Percentiles rank a stretch among this genome's conserved stretches.
phyloP scores from a whole-genome alignment of 1,140 invertebrate species.

The Drosophila varians region DNA sequence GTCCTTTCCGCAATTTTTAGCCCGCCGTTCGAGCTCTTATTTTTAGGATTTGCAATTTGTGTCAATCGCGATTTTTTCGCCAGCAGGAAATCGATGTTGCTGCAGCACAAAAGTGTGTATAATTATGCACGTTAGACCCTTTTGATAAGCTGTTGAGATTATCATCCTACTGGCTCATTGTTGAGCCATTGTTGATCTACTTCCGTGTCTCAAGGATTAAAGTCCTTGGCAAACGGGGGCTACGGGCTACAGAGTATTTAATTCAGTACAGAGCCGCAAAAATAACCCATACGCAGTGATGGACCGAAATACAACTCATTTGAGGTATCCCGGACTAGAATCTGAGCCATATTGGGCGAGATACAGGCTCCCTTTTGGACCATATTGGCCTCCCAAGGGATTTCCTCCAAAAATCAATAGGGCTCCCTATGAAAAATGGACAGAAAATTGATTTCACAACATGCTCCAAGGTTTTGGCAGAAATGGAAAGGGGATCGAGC shows the following conservation, averaged over 20 bases:
- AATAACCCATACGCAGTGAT: neutral
- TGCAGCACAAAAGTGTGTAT: slow-evolving; percentile 27
- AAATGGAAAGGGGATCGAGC: no score
- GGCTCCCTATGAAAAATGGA: no score
- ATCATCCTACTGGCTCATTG: slow-evolving; percentile 20
- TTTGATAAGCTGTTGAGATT: slow-evolving; percentile 8
- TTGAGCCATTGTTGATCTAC: slow-evolving; percentile 28
- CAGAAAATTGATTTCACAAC: no score
- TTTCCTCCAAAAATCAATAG: no score
- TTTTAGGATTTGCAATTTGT: slow-evolving; percentile 57
- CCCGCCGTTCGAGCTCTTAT: slow-evolving; percentile 23
- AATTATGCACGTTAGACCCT: slow-evolving; percentile 39
- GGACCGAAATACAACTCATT: no score
- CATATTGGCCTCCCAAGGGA: no score
- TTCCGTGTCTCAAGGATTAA: slow-evolving; percentile 27
- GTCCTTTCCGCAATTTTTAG: slow-evolving; percentile 18
- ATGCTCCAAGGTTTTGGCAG: no score
- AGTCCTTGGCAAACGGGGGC: neutral
- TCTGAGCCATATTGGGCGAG: no score
- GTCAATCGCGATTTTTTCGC: slow-evolving; percentile 41
- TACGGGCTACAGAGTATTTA: no score
- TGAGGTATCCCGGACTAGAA: no score
- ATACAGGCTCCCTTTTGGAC: no score
- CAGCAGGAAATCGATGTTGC: slow-evolving; percentile 20
- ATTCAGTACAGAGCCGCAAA: no score